phyloP scores from a whole-genome alignment of 2,113 vertebrate genomes.

The Gallinago paraguaiae region DNA sequence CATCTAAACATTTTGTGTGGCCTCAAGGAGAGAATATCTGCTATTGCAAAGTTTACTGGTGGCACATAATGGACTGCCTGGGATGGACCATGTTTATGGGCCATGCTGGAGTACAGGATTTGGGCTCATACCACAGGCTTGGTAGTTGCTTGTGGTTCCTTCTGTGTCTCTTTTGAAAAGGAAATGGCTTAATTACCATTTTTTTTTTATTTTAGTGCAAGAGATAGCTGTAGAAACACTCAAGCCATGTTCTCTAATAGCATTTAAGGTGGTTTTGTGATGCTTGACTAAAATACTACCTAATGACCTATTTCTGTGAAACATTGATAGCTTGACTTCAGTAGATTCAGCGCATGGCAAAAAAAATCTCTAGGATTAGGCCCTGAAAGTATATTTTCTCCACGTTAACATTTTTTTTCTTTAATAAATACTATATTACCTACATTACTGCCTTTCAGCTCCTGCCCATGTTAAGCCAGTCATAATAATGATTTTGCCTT shows the following conservation, averaged over 20 bases:
- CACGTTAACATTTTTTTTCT: not conserved
- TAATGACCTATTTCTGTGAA: not conserved
- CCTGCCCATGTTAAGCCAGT: not conserved
- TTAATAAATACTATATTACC: slow-evolving; percentile 24
- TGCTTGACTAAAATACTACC: not conserved
- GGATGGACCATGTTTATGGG: not conserved
- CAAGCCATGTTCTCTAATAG: not conserved
- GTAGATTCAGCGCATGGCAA: not conserved
- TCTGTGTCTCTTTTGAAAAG: not conserved
- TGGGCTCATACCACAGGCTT: not conserved
- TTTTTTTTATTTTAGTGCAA: not conserved
- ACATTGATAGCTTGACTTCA: not conserved
- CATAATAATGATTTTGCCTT: slow-evolving; percentile 7
- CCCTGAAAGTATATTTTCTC: not conserved
- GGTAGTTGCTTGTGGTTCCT: not conserved
- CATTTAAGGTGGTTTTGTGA: not conserved
- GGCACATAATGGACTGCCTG: not conserved
- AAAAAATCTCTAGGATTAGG: not conserved
- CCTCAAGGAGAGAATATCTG: not conserved
- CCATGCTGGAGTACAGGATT: not conserved
- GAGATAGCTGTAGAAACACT: not conserved
- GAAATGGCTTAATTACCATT: not conserved
- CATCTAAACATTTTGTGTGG: not conserved
- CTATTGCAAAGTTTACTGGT: not conserved
- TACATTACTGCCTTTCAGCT: not conserved